phyloP scores from a whole-genome alignment of 1,140 invertebrate genomes.

The Marisa cornuarietis region DNA sequence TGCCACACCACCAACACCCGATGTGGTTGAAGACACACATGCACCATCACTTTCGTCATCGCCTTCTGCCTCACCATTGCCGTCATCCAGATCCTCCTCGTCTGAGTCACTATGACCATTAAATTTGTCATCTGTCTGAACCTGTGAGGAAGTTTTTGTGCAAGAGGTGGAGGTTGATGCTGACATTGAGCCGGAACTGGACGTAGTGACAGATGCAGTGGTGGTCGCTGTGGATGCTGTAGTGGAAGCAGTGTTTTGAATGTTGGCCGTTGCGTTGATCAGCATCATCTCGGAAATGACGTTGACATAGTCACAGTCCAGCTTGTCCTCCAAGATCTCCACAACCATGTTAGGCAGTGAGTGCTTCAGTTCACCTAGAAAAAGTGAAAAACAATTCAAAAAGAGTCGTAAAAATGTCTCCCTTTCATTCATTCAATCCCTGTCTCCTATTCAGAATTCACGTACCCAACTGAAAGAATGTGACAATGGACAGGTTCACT shows the following conservation, averaged over 20 bases:
- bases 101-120: not conserved
- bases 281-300: slow-evolving; percentile 52
- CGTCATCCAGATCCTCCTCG: not conserved
- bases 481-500: not conserved
- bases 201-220: not conserved
- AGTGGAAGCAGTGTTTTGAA: slow-evolving; percentile 6
- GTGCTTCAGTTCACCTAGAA: slow-evolving; percentile 53
- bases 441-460: no score
- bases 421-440: not conserved
- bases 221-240: not conserved
- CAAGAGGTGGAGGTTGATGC: not conserved
- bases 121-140: not conserved
- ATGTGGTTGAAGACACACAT: no score
- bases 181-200: not conserved
- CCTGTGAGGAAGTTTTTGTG: not conserved
- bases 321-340: slow-evolving; percentile 55
- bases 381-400: not conserved
- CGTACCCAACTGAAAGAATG: not conserved
- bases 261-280: slow-evolving; percentile 28
- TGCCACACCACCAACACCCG: no score
- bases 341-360: slow-evolving; percentile 54
- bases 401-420: not conserved
- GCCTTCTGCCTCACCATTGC: not conserved
- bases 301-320: slow-evolving; percentile 54
- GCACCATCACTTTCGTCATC: no score